Percentiles rank a stretch among this genome's conserved stretches.
Evolutionary conservation across 2,797 vertebrate species (phyloP).

Genomic region (Zalophus californianus): DNA sequence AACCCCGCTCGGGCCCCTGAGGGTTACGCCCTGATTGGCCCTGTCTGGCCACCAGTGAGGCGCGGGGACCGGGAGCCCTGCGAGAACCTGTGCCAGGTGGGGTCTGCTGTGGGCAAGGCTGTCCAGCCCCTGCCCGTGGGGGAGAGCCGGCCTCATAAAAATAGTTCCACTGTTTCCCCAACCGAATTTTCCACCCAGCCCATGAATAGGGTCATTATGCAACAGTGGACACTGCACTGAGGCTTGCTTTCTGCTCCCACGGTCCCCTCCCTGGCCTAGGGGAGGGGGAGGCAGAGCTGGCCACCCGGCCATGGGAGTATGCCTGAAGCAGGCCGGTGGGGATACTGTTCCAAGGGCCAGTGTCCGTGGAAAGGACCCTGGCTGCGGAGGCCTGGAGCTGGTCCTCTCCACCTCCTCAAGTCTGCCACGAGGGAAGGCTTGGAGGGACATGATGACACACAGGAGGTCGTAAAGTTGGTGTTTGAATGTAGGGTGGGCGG

Average conservation of each 20-base stretch:
- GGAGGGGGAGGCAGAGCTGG: background rate
- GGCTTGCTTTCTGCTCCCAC: slow-evolving; percentile 47
- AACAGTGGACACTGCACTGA: background rate
- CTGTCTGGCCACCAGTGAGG: background rate
- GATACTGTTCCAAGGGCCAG: background rate
- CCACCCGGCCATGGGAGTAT: background rate
- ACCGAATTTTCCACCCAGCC: background rate
- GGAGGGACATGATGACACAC: background rate
- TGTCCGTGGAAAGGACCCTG: background rate
- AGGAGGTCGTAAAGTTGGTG: background rate
- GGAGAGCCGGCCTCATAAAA: slow-evolving; percentile 47
- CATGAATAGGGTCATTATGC: slow-evolving; percentile 71
- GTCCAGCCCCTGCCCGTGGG: background rate
- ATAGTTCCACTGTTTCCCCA: background rate
- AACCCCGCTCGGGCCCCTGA: background rate
- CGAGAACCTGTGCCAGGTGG: background rate
- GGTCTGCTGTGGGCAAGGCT: background rate
- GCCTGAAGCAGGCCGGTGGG: background rate
- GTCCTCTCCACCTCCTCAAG: background rate
- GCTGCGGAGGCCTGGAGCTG: background rate
- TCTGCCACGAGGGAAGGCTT: background rate
- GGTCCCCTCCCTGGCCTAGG: slow-evolving; percentile 57
- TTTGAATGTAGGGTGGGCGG: background rate
- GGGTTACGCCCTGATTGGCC: background rate
- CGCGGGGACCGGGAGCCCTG: background rate